Percentiles rank a stretch among this genome's conserved stretches.
Evolutionary conservation across 2,888 invertebrate species (phyloP).

Genomic region (Diarsia brunnea): DNA sequence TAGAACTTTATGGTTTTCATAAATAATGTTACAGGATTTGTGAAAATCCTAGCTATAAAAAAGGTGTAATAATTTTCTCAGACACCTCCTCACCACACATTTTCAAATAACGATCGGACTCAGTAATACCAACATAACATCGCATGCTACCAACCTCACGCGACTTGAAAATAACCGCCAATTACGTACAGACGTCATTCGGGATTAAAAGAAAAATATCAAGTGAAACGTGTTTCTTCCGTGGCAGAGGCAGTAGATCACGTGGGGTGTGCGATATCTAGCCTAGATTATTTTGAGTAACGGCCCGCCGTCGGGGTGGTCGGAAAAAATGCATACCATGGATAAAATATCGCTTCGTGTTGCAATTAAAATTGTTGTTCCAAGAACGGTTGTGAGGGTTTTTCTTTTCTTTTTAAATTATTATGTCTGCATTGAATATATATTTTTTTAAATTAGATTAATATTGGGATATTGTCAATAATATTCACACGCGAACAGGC

Average conservation of each 20-base stretch:
- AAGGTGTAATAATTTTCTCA: not conserved
- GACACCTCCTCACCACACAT: not conserved
- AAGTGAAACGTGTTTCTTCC: conserved; percentile 79
- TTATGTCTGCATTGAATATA: conserved; percentile 31
- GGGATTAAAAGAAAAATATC: conserved; percentile 80
- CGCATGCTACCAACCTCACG: conserved; percentile 73
- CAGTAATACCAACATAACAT: conserved; percentile 56
- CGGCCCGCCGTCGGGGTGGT: conserved; percentile 76
- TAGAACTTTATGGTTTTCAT: conserved; percentile 9
- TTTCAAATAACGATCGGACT: conserved; percentile 29
- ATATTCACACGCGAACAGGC: not conserved
- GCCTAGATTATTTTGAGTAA: conserved; percentile 89
- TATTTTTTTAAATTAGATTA: not conserved
- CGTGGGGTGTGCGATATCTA: conserved; percentile 84
- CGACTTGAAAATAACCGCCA: conserved; percentile 73
- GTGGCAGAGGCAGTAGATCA: conserved; percentile 84
- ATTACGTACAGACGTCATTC: conserved; percentile 77
- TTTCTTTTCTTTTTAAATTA: conserved; percentile 41
- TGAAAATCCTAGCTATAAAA: not conserved
- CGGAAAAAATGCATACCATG: conserved; percentile 80
- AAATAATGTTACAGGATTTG: not conserved
- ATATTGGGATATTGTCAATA: not conserved
- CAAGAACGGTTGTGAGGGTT: conserved; percentile 58
- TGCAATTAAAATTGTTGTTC: conserved; percentile 86
- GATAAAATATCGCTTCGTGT: conserved; percentile 86